Evolutionary conservation across 2,888 invertebrate genomes (phyloP).

Genomic region (Vandiemenella viatica): DNA sequence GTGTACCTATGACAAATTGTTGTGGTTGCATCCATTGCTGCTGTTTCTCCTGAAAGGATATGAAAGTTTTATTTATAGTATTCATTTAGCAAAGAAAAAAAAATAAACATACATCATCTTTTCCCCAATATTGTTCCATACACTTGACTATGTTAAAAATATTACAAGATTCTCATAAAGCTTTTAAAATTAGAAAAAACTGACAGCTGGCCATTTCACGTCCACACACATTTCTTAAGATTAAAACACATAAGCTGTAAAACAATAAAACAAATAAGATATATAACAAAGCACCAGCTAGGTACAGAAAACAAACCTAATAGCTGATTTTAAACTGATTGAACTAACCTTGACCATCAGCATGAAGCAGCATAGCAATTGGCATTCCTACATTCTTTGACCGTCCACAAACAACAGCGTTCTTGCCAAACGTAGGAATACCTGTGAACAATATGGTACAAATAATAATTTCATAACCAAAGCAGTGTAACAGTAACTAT

Average conservation of each 20-base stretch:
- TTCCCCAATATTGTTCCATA: too few relatives aligned
- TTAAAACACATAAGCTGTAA: too few relatives aligned
- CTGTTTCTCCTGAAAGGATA: slow-evolving; percentile 27
- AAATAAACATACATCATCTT: too few relatives aligned
- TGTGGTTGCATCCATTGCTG: slow-evolving; percentile 73
- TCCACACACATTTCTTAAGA: too few relatives aligned
- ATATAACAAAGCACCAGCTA: too few relatives aligned
- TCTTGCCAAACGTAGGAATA: slow-evolving; percentile 71
- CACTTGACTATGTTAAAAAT: too few relatives aligned
- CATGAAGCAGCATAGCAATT: slow-evolving; percentile 68
- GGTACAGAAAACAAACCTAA: neutral
- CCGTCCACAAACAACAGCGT: slow-evolving; percentile 75
- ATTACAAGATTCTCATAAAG: too few relatives aligned
- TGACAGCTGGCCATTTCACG: too few relatives aligned
- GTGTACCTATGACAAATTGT: slow-evolving; percentile 82
- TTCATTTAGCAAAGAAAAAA: neutral
- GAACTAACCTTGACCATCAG: slow-evolving; percentile 50
- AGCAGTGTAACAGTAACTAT: neutral
- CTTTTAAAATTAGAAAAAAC: too few relatives aligned
- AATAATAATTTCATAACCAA: neutral
- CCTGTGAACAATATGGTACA: slow-evolving; percentile 28
- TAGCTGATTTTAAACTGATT: neutral
- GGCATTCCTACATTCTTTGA: slow-evolving; percentile 89
- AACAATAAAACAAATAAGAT: too few relatives aligned
- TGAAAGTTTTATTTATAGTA: slow-evolving; percentile 2